Conservation (phyloP, 2,797 vertebrate genomes). For the Prunella strophiata region DNA sequence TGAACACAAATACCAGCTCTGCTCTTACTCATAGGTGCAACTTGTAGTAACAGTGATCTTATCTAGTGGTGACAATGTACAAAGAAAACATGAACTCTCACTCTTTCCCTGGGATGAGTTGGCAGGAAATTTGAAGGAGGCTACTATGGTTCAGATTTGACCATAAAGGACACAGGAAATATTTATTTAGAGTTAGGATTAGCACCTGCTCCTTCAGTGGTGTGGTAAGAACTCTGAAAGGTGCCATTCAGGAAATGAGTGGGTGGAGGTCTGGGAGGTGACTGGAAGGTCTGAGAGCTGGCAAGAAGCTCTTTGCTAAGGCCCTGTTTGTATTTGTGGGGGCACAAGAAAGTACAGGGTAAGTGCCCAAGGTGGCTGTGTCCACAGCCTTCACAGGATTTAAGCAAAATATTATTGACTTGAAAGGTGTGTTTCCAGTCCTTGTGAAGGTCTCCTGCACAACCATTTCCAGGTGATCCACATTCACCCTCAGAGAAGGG, state of each 20-base stretch:
- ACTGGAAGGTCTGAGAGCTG: slow-evolving; percentile 35
- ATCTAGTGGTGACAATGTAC: not conserved
- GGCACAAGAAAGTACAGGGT: not conserved
- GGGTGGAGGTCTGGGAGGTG: slow-evolving; percentile 66
- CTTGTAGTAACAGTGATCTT: not conserved
- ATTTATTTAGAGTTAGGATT: slow-evolving; percentile 78
- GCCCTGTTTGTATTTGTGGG: slow-evolving; percentile 9
- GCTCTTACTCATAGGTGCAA: not conserved
- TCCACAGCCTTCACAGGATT: not conserved
- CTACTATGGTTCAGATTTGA: slow-evolving; percentile 18
- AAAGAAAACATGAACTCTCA: not conserved
- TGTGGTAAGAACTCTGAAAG: slow-evolving; percentile 62
- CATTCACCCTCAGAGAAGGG: not conserved
- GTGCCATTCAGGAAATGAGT: slow-evolving; percentile 71
- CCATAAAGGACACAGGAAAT: slow-evolving; percentile 71
- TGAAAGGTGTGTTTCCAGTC: not conserved
- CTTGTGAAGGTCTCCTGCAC: not conserved
- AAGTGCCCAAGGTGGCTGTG: not conserved
- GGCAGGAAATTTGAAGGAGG: slow-evolving; percentile 3
- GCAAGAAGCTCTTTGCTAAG: slow-evolving; percentile 39
- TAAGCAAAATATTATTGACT: not conserved
- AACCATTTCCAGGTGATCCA: not conserved
- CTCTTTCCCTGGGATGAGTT: not conserved
- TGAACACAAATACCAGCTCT: not conserved
- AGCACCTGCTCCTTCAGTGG: slow-evolving; percentile 62